Evolutionary conservation across 2,113 vertebrate genomes (phyloP).

Genomic region (Megaceryle maxima): DNA sequence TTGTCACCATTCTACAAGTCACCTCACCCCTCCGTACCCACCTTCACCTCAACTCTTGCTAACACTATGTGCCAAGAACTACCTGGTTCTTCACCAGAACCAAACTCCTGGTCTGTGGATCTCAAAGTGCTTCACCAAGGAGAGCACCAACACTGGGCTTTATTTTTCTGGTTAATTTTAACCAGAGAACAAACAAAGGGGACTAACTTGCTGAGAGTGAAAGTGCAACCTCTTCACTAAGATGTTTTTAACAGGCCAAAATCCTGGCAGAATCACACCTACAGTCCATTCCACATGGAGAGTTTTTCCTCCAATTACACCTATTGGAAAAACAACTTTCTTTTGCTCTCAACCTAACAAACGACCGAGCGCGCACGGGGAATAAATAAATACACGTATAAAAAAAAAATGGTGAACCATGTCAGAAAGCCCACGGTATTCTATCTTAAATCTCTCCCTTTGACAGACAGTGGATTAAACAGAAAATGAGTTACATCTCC

Average conservation of each 20-base stretch:
- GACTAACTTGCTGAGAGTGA: not conserved
- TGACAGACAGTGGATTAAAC: conserved; percentile 63
- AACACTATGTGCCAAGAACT: not conserved
- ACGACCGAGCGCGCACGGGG: not conserved
- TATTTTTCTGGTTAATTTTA: not conserved
- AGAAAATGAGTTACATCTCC: conserved; percentile 59
- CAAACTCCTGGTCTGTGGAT: not conserved
- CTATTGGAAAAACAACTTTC: not conserved
- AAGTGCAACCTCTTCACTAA: rapidly evolving
- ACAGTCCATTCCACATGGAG: not conserved
- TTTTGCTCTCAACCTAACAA: not conserved
- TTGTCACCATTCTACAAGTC: not conserved
- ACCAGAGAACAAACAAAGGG: not conserved
- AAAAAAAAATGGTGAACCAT: conserved; percentile 31
- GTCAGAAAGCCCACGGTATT: conserved; percentile 15
- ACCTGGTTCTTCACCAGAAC: not conserved
- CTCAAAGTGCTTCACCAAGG: not conserved
- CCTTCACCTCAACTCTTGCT: not conserved
- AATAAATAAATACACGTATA: conserved; percentile 1
- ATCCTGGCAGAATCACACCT: not conserved
- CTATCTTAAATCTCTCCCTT: conserved; percentile 41
- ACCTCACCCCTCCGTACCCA: rapidly evolving
- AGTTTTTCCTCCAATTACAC: not conserved
- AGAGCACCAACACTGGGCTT: not conserved
- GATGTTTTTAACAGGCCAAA: not conserved